Evolutionary conservation across 2,888 invertebrate species (phyloP), one percentile per base, ranked within the genome.

Genomic region (Hydroisotoma schaefferi): DNA sequence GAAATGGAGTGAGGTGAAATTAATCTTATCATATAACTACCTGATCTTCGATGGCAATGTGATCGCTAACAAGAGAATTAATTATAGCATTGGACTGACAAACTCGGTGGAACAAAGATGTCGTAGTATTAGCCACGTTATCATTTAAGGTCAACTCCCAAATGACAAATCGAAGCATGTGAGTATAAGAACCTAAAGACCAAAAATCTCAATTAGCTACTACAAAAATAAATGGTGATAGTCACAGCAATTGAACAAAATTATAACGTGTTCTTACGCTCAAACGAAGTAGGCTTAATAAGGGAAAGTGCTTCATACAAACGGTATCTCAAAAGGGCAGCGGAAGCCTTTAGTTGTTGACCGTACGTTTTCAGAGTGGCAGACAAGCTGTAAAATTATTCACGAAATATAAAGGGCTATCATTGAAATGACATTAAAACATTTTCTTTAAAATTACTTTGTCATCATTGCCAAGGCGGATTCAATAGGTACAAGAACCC

Each of bases 31-130:
- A 47, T 22, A 5, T 26, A 47, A 26, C 33, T 79, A 95, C 95
- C 86, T 97, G 97, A 80, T 97, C 95, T 79, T 98, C 98, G 69
- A 98, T 93, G 48, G 89, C 89, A 64, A 92, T 87, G 77, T 98
- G 95, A 77, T 97, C 95, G 0, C 94, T 94, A 57, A 98, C 87
- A 43, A 94, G 90, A 0, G 93, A 90, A 77, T 92, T 91, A 74
- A 91, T 90, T 6, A 87, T 86, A 18, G 72, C 70, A 44, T 69
- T 68, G 4, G 71, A 68, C 75, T 91, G 90, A 73, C 93, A 93
- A 61, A 91, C 84, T n/a, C 84, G 82, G 48, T 89, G 81, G 63
- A 92, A 79, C 66, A 88, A 82, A 0, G 93, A 93, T 22, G 87
- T 92, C 0, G 92, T 90, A 2, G 94, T 94, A 72, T 90, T 91